Evolutionary conservation across 2,888 invertebrate species (phyloP).

Genomic region (Conistra vaccinii): DNA sequence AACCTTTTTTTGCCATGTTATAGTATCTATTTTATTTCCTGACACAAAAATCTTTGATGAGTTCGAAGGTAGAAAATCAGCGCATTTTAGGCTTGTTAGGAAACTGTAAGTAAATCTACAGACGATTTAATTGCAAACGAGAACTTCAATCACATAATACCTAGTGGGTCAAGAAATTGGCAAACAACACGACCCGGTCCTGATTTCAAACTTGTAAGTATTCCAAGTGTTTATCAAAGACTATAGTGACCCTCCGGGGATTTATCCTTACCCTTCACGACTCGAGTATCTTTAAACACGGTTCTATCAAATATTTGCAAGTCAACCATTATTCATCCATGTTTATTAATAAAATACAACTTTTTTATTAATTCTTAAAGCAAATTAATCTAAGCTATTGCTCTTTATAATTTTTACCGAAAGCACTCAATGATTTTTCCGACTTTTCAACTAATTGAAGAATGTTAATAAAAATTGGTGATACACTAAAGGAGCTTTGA

Average conservation of each 20-base stretch:
- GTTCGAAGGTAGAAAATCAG: background rate
- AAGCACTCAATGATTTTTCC: constrained; percentile 4
- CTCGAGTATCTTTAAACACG: constrained; percentile 18
- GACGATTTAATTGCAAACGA: constrained; percentile 2
- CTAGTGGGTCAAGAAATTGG: constrained; percentile 20
- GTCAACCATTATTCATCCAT: background rate
- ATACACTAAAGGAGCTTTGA: constrained; percentile 24
- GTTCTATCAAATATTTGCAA: constrained; percentile 27
- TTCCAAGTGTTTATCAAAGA: constrained; percentile 44
- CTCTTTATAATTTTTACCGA: constrained; percentile 25
- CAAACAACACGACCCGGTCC: constrained; percentile 1
- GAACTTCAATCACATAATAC: constrained; percentile 11
- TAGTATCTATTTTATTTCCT: background rate
- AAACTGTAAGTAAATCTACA: background rate
- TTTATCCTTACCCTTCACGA: constrained; percentile 13
- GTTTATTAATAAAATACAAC: constrained; percentile 8
- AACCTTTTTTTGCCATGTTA: too few species aligned
- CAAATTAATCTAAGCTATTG: constrained; percentile 16
- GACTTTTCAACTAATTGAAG: constrained; percentile 22
- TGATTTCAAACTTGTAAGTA: constrained; percentile 33
- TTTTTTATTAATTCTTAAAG: constrained; percentile 20
- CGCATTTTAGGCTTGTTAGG: too few species aligned
- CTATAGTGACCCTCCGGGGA: constrained; percentile 34
- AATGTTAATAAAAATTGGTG: constrained; percentile 29
- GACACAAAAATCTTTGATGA: background rate